phyloP scores from a whole-genome alignment of 1,140 invertebrate species.

The Bicyclus anynana region DNA sequence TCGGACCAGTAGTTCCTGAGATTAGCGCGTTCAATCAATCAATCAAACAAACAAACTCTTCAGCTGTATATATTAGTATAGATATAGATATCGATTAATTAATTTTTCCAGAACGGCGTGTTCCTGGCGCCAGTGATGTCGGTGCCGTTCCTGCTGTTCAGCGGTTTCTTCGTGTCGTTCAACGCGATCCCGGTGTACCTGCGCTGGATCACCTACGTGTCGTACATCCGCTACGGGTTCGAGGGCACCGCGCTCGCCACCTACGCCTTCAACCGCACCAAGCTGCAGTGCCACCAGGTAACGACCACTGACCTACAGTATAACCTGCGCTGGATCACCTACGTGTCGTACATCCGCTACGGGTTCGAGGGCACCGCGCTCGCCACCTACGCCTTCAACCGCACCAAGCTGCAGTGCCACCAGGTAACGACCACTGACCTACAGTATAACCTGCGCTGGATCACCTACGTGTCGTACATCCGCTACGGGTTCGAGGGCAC shows the following conservation, averaged over 20 bases:
- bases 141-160: conserved; percentile 95
- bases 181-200: conserved; percentile 97
- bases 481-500: conserved; percentile 97
- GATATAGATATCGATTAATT: no score
- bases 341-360: conserved; percentile 96
- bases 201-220: conserved; percentile 96
- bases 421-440: conserved; percentile 68
- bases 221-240: conserved; percentile 97
- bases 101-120: conserved; percentile 90
- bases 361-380: conserved; percentile 96
- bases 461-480: conserved; percentile 97
- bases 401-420: conserved; percentile 88
- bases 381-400: conserved; percentile 93
- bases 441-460: conserved; percentile 81
- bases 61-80: no score
- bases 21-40: no score
- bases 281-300: conserved; percentile 87
- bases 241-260: conserved; percentile 96
- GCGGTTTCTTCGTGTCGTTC: conserved; percentile 98
- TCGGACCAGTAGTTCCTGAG: no score
- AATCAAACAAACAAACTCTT: no score
- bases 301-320: not conserved
- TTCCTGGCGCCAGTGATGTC: conserved; percentile 97
- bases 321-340: conserved; percentile 91
- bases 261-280: conserved; percentile 90